Evolutionary conservation across 2,888 invertebrate species (phyloP).

Genomic region (Eristalis tenax): DNA sequence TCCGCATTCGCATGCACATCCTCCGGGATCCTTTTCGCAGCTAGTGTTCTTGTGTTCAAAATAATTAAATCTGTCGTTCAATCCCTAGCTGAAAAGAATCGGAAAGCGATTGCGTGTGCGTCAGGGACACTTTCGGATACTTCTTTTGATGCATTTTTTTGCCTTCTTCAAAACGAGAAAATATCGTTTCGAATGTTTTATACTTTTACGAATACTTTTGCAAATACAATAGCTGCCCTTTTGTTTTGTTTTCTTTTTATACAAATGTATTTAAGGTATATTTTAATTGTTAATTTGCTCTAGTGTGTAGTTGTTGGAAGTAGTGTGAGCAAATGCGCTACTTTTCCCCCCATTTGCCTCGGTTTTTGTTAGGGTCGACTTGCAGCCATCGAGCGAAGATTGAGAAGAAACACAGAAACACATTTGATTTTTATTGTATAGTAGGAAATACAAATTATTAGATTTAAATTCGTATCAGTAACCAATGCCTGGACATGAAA

Average conservation of each 20-base stretch:
- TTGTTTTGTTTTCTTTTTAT: slow-evolving; percentile 29
- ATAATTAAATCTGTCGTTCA: background rate
- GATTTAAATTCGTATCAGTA: slow-evolving; percentile 47
- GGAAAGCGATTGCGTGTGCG: background rate
- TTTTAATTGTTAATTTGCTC: slow-evolving; percentile 57
- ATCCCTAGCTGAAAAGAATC: background rate
- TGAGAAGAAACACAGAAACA: slow-evolving; percentile 3
- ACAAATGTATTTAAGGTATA: slow-evolving; percentile 48
- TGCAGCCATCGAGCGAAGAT: no score
- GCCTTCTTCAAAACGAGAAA: slow-evolving; percentile 5
- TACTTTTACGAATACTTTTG: slow-evolving; percentile 39
- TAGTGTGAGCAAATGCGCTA: background rate
- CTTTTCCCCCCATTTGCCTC: background rate
- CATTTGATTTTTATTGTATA: slow-evolving; percentile 52
- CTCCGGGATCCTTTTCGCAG: background rate
- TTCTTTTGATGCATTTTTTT: slow-evolving; percentile 51
- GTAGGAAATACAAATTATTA: slow-evolving; percentile 56
- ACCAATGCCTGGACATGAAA: slow-evolving; percentile 36
- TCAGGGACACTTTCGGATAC: background rate
- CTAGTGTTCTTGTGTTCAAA: background rate
- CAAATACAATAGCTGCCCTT: slow-evolving; percentile 42
- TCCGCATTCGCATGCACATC: background rate
- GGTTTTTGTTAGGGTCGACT: background rate
- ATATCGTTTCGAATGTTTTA: slow-evolving; percentile 2
- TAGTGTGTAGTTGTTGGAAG: slow-evolving; percentile 22